Conservation (phyloP, 2,113 vertebrate species). For the Pholis gunnellus region DNA sequence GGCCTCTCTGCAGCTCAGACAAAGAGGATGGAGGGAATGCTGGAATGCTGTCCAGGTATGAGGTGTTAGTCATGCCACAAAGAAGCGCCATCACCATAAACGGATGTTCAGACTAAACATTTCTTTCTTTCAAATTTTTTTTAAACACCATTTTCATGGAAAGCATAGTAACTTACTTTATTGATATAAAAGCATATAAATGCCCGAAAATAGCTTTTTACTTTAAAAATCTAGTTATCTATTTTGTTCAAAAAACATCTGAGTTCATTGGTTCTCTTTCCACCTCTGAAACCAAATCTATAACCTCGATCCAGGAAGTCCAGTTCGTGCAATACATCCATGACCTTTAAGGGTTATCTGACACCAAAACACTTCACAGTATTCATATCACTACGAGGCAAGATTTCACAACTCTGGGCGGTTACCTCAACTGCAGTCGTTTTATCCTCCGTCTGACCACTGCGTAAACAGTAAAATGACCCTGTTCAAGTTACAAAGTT, state of each 20-base stretch:
- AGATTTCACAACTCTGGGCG: constrained; percentile 1
- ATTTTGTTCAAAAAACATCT: neutral
- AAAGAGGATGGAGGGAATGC: constrained; percentile 31
- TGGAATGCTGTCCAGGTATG: constrained; percentile 61
- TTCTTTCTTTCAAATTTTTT: neutral
- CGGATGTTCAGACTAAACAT: no score
- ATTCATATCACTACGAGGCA: neutral
- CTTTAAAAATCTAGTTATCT: neutral
- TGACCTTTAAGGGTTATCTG: neutral
- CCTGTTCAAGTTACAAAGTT: neutral
- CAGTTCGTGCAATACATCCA: neutral
- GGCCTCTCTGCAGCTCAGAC: constrained; percentile 62
- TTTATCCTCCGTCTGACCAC: neutral
- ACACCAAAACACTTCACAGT: neutral
- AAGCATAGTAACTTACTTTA: neutral
- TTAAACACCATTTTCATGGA: neutral
- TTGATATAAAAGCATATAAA: neutral
- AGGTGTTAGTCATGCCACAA: constrained; percentile 48
- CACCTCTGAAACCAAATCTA: neutral
- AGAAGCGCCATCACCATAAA: neutral
- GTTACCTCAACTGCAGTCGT: neutral
- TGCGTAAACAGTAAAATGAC: neutral
- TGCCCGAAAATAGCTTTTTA: neutral
- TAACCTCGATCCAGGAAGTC: neutral
- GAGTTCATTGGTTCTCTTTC: neutral